A percentile compares a stretch with the other conserved stretches of the same genome.
Evolutionary conservation across 2,888 invertebrate species (phyloP).

Genomic region (Chrysolina oricalcia): DNA sequence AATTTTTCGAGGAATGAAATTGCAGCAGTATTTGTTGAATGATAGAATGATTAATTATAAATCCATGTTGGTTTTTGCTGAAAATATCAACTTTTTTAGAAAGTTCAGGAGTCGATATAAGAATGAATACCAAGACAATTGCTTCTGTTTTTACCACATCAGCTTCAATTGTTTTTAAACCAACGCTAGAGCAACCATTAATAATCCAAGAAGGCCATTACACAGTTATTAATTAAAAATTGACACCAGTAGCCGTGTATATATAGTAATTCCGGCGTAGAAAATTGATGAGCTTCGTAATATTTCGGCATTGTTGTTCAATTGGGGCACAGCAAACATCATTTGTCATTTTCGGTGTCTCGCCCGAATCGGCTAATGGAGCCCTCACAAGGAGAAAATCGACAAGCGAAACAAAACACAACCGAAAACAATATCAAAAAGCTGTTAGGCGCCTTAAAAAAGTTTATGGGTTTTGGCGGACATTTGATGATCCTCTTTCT

Average conservation of each 20-base stretch:
- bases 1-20: too few species aligned
- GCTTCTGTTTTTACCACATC: not conserved
- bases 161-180: not conserved
- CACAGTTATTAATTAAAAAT: constrained; percentile 51
- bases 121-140: too few species aligned
- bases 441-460: not conserved
- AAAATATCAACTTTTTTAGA: too few species aligned
- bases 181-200: constrained; percentile 7
- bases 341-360: constrained; percentile 48
- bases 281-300: constrained; percentile 51
- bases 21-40: too few species aligned
- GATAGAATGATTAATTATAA: too few species aligned
- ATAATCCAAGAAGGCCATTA: constrained; percentile 35
- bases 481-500: not conserved
- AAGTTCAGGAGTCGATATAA: too few species aligned
- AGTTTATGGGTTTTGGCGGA: not conserved
- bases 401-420: constrained; percentile 42
- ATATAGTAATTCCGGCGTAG: constrained; percentile 36
- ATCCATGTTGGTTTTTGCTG: too few species aligned
- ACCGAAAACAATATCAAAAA: not conserved
- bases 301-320: constrained; percentile 50
- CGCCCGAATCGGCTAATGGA: constrained; percentile 40
- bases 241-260: constrained; percentile 46
- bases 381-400: constrained; percentile 44
- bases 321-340: constrained; percentile 47